These are phyloP conservation scores for Danio jaintianensis DNA, from an alignment of 2,797 vertebrate genomes.

Conservation along the genomic window DNA sequence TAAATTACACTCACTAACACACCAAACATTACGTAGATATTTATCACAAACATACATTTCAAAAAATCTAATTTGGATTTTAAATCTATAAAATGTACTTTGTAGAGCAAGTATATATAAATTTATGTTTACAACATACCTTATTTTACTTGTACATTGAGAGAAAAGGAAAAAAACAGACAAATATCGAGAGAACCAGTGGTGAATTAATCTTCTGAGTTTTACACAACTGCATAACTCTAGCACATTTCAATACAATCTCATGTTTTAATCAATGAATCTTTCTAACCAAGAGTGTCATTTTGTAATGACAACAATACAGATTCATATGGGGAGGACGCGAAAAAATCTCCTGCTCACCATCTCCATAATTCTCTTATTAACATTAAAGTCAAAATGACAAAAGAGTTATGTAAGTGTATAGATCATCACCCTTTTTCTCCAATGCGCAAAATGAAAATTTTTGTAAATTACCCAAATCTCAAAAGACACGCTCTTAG, in stretches of 20 bases:
- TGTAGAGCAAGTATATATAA: no score
- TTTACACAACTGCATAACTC: not conserved
- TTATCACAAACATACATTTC: no score
- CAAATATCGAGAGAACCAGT: no score
- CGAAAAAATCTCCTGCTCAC: not conserved
- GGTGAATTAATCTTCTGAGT: no score
- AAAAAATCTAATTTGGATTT: no score
- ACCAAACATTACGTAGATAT: no score
- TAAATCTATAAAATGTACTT: no score
- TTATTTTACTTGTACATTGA: no score
- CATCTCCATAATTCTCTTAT: constrained; percentile 8
- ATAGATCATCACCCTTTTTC: constrained; percentile 1
- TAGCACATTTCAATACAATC: not conserved
- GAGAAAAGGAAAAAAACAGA: no score
- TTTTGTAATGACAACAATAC: not conserved
- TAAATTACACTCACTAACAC: no score
- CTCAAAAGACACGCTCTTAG: constrained; percentile 22
- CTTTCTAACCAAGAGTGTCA: not conserved
- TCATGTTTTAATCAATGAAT: constrained; percentile 6
- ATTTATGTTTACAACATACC: no score
- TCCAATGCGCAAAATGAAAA: constrained; percentile 4
- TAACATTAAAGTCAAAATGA: not conserved
- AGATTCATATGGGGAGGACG: constrained; percentile 6
- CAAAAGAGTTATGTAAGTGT: not conserved
- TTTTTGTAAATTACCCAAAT: constrained; percentile 9